Evolutionary conservation across 2,888 invertebrate genomes (phyloP), one percentile per base, ranked within the genome.

Genomic region (Drosophila hamatofila): DNA sequence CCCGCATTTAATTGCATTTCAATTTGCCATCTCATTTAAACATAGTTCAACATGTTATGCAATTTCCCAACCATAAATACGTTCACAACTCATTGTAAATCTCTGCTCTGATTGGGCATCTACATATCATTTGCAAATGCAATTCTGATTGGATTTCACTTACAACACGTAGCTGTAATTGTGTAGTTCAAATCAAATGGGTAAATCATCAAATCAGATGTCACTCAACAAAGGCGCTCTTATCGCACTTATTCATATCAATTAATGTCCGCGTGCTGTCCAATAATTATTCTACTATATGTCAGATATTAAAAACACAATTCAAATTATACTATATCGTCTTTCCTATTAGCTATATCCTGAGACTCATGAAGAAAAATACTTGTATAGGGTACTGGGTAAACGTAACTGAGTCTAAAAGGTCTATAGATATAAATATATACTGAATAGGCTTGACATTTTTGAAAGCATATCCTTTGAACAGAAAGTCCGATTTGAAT

Each of bases 1-100:
- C 6, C 4, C 41, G 33, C 33, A 46, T 52, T 72, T 59, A 60
- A 73, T 73, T 72, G 39, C 39, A 60, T 56, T 73, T 16, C 59
- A 64, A 59, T 55, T 72, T 59, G 39, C 52, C 44, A 42, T 52
- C 35, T 41, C 18, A 55, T 55, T 57, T 54, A 39, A 35, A 42
- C 33, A 16, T 14, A 46, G 39, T 54, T 41, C 27, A 21, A 21
- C n/a, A 14, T 37, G 42, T 18, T 39, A 21, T 41, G 62, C 33
- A 12, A 51, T 72, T 52, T 16, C 6, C 16, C 41, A 56, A 48
- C 25, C 49, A 60, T 51, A 18, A 14, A 27, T 46, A 48, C 48
- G 49, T 33, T 12, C 9, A 25, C 5, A 23, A 16, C 35, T 33
- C 9, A 33, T 7, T 27, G 48, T 27, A 48, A 48, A 12, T 30